Evolutionary conservation across 2,797 vertebrate genomes (phyloP), one percentile per base, ranked within the genome.

Genomic region (Chloroceryle amazona): DNA sequence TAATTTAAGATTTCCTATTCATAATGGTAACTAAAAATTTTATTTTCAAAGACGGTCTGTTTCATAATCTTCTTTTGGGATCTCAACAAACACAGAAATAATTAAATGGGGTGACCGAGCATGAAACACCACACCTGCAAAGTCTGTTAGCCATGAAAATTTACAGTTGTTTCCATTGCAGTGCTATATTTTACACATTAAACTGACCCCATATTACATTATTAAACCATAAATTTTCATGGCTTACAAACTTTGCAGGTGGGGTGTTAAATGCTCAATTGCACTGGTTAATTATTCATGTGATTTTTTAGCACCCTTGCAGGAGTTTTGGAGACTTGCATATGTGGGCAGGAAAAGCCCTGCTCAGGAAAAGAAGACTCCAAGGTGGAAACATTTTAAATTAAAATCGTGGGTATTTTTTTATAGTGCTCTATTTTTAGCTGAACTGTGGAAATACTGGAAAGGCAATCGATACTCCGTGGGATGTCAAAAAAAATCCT

Each of bases 71-170:
- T 81, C 84, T 86, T 8, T 35, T 60, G 76, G 79, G 65, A 89
- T 92, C 81, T 90, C 92, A 81, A 14, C 51, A 65, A 92, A 86
- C 72, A 65, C 13, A 47, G 55, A 96, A 96, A 96, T 92, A 97
- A 98, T 97, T 97, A 96, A 96, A 71, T 17, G 9, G 57, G 89
- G 63, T 44, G 80, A 91, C 95, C 73, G 91, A 98, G 96, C 78
- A 10, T 51, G 94, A 91, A 95, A 73, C 91, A 75, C 68, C 85
- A 91, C 84, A 96, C 82, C 94, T 97, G 96, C 89, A 89, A 88
- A 87, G 65, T 97, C 91, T 89, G 87, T 31, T 92, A 61, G 61
- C 81, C 96, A 33, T 93, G 95, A 94, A 92, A 93, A 96, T 94
- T 75, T 88, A 52, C 70, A 76, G 29, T 97, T 95, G 84, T 81